Percentiles rank a stretch among this genome's conserved stretches.
These are phyloP conservation scores for Calypte anna DNA, from an alignment of 2,113 vertebrate species.

Conservation along the genomic window DNA sequence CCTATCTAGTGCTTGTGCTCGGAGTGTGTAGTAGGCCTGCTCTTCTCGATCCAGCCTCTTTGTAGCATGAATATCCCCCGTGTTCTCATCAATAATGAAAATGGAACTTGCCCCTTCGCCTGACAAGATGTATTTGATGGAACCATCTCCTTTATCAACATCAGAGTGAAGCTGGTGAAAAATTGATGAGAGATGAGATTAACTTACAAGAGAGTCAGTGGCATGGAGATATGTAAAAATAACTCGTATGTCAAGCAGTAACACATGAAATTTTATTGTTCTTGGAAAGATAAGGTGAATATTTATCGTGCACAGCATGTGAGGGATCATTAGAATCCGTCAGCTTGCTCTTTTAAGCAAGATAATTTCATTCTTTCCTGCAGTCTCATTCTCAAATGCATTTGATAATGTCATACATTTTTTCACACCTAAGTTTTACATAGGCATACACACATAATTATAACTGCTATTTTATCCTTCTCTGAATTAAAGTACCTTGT, in stretches of 20 bases:
- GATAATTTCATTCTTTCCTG: constrained; percentile 25
- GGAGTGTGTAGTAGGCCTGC: constrained; percentile 93
- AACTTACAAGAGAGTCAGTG: constrained; percentile 72
- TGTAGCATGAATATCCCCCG: constrained; percentile 95
- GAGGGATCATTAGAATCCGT: constrained; percentile 27
- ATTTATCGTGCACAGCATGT: background rate
- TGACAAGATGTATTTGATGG: constrained; percentile 94
- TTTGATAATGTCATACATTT: background rate
- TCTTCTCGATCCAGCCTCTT: constrained; percentile 95
- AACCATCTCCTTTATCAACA: constrained; percentile 94
- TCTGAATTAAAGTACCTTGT: background rate
- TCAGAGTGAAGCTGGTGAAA: constrained; percentile 94
- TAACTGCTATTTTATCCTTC: fast-evolving
- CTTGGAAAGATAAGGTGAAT: constrained; percentile 53
- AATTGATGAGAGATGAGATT: constrained; percentile 80
- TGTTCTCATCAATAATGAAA: constrained; percentile 98
- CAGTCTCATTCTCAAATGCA: constrained; percentile 17
- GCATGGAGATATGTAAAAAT: constrained; percentile 71
- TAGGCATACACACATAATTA: background rate
- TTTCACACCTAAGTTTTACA: background rate
- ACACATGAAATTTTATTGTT: constrained; percentile 59
- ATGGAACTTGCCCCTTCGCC: constrained; percentile 96
- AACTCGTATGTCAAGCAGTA: constrained; percentile 43
- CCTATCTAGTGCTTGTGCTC: constrained; percentile 91
- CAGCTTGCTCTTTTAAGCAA: constrained; percentile 8